Percentiles rank a stretch among this genome's conserved stretches.
Conservation (phyloP, 2,797 vertebrate genomes). For the Crenichthys baileyi region DNA sequence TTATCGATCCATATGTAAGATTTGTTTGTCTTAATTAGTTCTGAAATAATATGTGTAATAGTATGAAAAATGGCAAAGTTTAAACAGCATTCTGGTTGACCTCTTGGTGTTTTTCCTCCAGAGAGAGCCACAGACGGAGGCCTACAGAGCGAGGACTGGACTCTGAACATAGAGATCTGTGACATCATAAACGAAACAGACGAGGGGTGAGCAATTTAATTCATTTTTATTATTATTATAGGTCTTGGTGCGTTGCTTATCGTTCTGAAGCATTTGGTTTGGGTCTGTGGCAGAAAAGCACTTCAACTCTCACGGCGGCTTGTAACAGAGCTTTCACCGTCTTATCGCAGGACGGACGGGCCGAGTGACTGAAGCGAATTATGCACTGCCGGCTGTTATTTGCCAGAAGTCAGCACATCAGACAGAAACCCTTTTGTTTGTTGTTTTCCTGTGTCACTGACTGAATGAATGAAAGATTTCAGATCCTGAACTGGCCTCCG, state of each 20-base stretch:
- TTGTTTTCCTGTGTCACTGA: conserved; percentile 30
- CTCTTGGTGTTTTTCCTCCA: conserved; percentile 68
- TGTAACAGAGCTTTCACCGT: conserved; percentile 26
- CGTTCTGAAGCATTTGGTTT: not conserved
- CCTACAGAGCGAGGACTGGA: conserved; percentile 97
- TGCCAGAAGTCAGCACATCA: conserved; percentile 21
- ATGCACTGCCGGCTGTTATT: conserved; percentile 43
- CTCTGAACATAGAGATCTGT: conserved; percentile 99
- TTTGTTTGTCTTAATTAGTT: too few relatives aligned
- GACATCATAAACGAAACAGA: conserved; percentile 99
- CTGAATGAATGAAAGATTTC: conserved; percentile 24
- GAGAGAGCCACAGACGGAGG: conserved; percentile 98
- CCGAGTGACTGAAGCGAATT: conserved; percentile 34
- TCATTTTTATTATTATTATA: not conserved
- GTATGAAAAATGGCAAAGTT: too few relatives aligned
- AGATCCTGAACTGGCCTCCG: conserved; percentile 14
- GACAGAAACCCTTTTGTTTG: conserved; percentile 57
- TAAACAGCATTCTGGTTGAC: not conserved
- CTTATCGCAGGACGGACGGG: conserved; percentile 25
- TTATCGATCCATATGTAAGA: too few relatives aligned
- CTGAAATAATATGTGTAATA: too few relatives aligned
- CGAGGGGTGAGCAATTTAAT: conserved; percentile 85
- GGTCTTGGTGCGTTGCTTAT: not conserved
- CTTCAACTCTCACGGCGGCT: conserved; percentile 5
- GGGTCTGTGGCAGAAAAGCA: not conserved